Evolutionary conservation across 2,888 invertebrate species (phyloP), one percentile per base, ranked within the genome.

Genomic region (Marronus borbonicus): DNA sequence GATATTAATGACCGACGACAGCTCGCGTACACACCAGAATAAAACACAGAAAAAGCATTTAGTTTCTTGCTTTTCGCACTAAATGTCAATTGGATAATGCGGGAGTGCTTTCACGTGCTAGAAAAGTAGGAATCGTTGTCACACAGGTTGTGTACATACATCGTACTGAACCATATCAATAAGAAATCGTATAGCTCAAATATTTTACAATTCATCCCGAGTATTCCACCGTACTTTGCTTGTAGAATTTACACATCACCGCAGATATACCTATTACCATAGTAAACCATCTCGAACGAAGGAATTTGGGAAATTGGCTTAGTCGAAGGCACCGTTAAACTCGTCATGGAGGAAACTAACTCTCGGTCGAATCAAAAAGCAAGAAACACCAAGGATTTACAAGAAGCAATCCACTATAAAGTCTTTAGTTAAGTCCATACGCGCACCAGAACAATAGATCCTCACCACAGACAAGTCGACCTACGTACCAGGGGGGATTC

Each of bases 321-420:
- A 74, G 60, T 44, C 24, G 8, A 44, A 60, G 76, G 87, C 87
- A 86, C 86, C 86, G 82, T 81, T 84, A 85, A 68, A 86, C 87
- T 87, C 86, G 86, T 86, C 85, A 86, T 87, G 86, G 84, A 86
- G 87, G 87, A 88, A 88, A 86, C 85, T 84, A 86, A 87, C 85
- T 83, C 85, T 76, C 78, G 84, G 85, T 84, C 84, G 83, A 68
- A n/a, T 60, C 72, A 49, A 74, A 70, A 80, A 79, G 79, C 81
- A 81, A 79, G 80, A 79, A 81, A 82, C 81, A 81, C 85, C 81
- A 78, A 82, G 87, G 87, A 88, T 88, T 88, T 88, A 86, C 86
- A 88, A 87, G 86, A 87, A 85, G 85, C 86, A 87, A 88, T 88
- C 88, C 87, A 87, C 87, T 88, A 86, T 86, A 87, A 86, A 86